phyloP scores from a whole-genome alignment of 92 coral and sea anemone species.

The Phymanthus crucifer region DNA sequence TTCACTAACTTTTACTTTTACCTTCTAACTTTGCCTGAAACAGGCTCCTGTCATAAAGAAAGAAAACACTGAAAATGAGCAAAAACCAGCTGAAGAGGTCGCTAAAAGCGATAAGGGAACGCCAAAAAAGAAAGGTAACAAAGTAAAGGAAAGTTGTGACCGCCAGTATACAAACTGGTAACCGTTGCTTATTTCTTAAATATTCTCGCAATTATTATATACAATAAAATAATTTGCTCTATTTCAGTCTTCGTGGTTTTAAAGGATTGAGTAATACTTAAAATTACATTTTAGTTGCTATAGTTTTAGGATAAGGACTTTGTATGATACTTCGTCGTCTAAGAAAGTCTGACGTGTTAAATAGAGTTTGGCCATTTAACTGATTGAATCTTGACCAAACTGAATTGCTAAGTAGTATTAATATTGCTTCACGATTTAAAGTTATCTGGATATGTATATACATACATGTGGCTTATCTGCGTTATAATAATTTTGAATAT shows the following conservation, averaged over 20 bases:
- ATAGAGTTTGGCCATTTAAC: constrained; percentile 29
- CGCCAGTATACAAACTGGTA: neutral
- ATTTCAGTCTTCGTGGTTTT: constrained; percentile 4
- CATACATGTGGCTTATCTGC: neutral
- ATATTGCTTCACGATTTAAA: neutral
- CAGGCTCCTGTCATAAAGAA: constrained; percentile 56
- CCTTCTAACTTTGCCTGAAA: neutral
- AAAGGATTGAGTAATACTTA: neutral
- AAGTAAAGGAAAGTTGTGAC: constrained; percentile 5
- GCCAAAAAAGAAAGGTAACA: constrained; percentile 82
- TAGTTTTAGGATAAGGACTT: neutral
- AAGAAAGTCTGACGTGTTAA: constrained; percentile 32
- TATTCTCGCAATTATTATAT: neutral
- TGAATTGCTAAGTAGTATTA: constrained; percentile 25
- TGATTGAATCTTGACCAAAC: constrained; percentile 17
- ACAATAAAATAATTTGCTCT: constrained; percentile 1
- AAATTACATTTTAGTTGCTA: neutral
- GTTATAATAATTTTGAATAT: neutral
- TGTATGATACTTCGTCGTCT: constrained; percentile 1
- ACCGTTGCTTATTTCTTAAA: neutral
- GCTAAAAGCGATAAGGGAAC: constrained; percentile 63
- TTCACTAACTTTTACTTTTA: constrained; percentile 17
- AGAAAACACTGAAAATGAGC: constrained; percentile 74
- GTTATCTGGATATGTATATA: neutral
- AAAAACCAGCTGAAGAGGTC: constrained; percentile 52